Evolutionary conservation across 2,113 vertebrate species (phyloP).

Genomic region (Galeopterus variegatus): DNA sequence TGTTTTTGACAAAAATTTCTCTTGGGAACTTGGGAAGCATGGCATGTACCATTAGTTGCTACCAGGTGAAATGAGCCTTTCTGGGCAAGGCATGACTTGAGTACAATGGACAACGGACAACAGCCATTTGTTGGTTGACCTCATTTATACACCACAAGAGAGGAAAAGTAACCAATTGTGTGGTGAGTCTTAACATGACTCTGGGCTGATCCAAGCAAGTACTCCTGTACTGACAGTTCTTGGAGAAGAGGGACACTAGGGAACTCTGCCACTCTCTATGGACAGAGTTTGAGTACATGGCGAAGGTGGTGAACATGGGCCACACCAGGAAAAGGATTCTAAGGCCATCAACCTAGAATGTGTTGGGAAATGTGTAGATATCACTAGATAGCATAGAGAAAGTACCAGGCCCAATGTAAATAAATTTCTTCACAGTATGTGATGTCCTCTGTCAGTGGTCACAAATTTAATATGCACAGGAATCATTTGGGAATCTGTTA

Average conservation of each 20-base stretch:
- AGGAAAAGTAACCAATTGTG: background rate
- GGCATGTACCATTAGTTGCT: background rate
- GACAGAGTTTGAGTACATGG: background rate
- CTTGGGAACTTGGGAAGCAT: background rate
- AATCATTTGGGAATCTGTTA: background rate
- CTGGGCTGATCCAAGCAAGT: background rate
- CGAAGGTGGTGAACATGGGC: background rate
- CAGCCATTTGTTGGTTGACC: background rate
- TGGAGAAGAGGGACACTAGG: background rate
- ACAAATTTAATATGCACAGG: background rate
- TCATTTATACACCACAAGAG: background rate
- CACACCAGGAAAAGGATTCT: constrained; percentile 3
- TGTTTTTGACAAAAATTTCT: too few species aligned
- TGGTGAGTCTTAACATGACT: background rate
- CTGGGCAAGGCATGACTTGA: background rate
- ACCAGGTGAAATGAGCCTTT: background rate
- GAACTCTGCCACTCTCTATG: background rate
- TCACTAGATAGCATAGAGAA: background rate
- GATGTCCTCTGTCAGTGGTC: background rate
- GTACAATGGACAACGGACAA: background rate
- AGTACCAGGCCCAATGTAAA: background rate
- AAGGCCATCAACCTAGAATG: background rate
- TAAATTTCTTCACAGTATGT: background rate
- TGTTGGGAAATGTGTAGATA: background rate
- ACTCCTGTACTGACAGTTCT: background rate